Conservation (phyloP, 30 jellyfish, hydroid and myxozoan species). For the Aurelia aurita region DNA sequence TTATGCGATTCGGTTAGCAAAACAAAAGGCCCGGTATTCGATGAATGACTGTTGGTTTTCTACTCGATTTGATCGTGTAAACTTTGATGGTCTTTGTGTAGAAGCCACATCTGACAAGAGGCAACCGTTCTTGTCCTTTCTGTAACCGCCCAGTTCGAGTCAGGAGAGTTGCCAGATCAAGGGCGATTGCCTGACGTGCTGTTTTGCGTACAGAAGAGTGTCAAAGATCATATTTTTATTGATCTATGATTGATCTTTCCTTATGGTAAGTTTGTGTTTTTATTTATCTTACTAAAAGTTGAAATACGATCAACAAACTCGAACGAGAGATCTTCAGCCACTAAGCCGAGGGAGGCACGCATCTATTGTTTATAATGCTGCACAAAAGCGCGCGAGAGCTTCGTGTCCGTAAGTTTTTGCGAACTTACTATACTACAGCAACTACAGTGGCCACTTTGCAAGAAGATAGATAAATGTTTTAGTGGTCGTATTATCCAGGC, state of each 20-base stretch:
- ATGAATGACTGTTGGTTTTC: slow-evolving; percentile 85
- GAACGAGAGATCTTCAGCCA: not conserved
- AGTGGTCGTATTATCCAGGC: too few species aligned
- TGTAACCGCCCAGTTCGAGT: slow-evolving; percentile 58
- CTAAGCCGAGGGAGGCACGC: slow-evolving; percentile 5
- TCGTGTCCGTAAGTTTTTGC: not conserved
- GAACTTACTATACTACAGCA: too few species aligned
- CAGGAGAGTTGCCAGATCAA: slow-evolving; percentile 65
- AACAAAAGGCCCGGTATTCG: slow-evolving; percentile 88
- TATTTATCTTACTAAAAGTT: not conserved
- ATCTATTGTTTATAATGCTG: not conserved
- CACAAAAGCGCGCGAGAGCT: not conserved
- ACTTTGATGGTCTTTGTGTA: slow-evolving; percentile 55
- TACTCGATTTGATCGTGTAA: slow-evolving; percentile 59
- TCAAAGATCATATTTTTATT: not conserved
- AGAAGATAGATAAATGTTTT: too few species aligned
- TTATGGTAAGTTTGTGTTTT: slow-evolving; percentile 47
- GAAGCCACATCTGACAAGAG: slow-evolving; percentile 38
- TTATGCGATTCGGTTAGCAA: slow-evolving; percentile 55
- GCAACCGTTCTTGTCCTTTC: slow-evolving; percentile 9
- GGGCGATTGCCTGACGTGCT: slow-evolving; percentile 77
- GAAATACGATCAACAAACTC: not conserved
- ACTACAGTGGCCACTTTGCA: not conserved
- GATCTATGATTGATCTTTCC: slow-evolving; percentile 21
- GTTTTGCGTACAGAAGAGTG: not conserved